These are phyloP conservation scores for Ditylenchus weischeri DNA, from an alignment of 2,888 invertebrate genomes.

Conservation along the genomic window DNA sequence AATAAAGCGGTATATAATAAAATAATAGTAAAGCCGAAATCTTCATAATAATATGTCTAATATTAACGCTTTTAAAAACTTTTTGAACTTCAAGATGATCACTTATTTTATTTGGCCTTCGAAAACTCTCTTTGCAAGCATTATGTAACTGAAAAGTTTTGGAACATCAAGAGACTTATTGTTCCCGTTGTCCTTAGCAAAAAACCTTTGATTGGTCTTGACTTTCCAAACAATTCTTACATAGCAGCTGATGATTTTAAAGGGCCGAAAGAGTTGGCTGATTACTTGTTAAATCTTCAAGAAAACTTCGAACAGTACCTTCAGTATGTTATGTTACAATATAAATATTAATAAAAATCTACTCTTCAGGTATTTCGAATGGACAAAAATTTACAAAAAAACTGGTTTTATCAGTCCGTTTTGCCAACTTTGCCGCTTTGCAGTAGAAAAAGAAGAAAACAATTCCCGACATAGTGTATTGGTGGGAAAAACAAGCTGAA, in stretches of 20 bases:
- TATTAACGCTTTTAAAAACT: too few species aligned
- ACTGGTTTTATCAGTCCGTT: background rate
- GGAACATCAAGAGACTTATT: constrained; percentile 15
- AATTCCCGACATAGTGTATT: background rate
- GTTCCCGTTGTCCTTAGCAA: constrained; percentile 15
- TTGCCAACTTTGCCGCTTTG: constrained; percentile 6
- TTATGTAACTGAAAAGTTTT: constrained; percentile 21
- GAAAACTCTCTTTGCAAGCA: constrained; percentile 14
- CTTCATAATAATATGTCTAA: too few species aligned
- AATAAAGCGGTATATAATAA: too few species aligned
- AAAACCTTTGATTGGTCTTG: constrained; percentile 7
- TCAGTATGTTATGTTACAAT: constrained; percentile 3
- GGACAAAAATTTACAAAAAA: constrained; percentile 17
- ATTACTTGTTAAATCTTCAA: constrained; percentile 1
- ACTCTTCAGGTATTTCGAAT: constrained; percentile 11
- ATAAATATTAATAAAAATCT: background rate
- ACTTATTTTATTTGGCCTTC: constrained; percentile 24
- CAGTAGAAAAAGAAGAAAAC: background rate
- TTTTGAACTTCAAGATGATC: constrained; percentile 14
- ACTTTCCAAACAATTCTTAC: constrained; percentile 14
- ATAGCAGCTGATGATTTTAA: constrained; percentile 22
- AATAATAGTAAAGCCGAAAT: too few species aligned
- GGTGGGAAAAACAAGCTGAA: background rate
- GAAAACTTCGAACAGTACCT: constrained; percentile 9
- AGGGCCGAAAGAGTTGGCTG: constrained; percentile 13